Evolutionary conservation across 2,888 invertebrate species (phyloP), one percentile per base, ranked within the genome.

Genomic region (Macrophya alboannulata): DNA sequence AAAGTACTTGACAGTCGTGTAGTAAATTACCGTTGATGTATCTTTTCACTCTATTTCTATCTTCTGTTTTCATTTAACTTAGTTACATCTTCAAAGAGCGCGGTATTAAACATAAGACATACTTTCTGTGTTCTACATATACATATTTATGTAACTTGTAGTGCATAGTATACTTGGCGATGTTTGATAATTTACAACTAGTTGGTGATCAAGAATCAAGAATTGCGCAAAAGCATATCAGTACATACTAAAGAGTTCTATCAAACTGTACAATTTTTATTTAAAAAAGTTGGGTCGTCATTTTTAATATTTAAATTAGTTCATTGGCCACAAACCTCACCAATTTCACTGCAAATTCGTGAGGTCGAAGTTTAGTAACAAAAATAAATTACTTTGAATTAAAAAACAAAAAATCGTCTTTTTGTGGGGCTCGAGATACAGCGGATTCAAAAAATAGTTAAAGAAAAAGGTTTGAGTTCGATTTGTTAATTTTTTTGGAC

Each of bases 1-100:
- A 37, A 77, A 55, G 31, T 71, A 12, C 15, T n/a, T n/a, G 3
- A 71, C 71, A 3, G 40, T 71, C n/a, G 40, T 37, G 71, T 40
- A 40, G 71, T 40, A n/a, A 71, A 40, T 71, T 40, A 71, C n/a
- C 40, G 12, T 40, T n/a, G 40, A 71, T 40, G 15, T 71, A 71
- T 71, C 17, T 71, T 71, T 40, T n/a, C 25, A 71, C 25, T 71
- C 9, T 9, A 71, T 71, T 37, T 71, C 12, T 40, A 71, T 40
- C 15, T 71, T 31, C 9, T 25, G 21, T 62, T 62, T 62, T 9
- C 62, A 25, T 62, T 21, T 9, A 62, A 71, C 40, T 40, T 40
- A 31, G 17, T 71, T 37, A 71, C 71, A 71, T n/a, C 40, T 15
- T 71, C 4, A 4, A 37, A 65, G n/a, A n/a, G 17, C 31, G 17